Evolutionary conservation across 37 sponge, comb jelly and placozoan species (phyloP).

Genomic region (Theonella swinhoei): DNA sequence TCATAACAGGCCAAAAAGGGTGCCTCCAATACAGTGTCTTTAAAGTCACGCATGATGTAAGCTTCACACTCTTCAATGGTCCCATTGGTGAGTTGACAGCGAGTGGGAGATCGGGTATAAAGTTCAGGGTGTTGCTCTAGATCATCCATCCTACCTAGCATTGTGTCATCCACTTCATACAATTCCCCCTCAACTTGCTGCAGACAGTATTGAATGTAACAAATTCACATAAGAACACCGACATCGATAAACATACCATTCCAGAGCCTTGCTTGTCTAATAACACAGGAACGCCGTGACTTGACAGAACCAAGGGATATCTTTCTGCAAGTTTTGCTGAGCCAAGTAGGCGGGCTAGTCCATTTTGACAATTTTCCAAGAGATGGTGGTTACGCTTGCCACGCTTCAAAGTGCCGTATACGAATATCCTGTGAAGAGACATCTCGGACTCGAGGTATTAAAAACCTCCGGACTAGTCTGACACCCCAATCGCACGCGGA

Average conservation of each 20-base stretch:
- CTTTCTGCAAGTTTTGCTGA: conserved; percentile 32
- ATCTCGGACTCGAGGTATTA: too few relatives aligned
- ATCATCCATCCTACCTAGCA: conserved; percentile 50
- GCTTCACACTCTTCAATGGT: conserved; percentile 24
- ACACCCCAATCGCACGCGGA: too few relatives aligned
- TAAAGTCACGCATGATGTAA: conserved; percentile 53
- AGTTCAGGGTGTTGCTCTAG: conserved; percentile 55
- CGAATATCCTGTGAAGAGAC: conserved; percentile 62
- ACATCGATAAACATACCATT: conserved; percentile 48
- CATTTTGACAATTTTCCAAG: conserved; percentile 36
- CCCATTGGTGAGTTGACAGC: background rate
- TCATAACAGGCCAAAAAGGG: conserved; percentile 10
- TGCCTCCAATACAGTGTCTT: background rate
- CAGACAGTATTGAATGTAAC: too few relatives aligned
- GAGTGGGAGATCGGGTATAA: conserved; percentile 31
- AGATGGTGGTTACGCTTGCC: conserved; percentile 73
- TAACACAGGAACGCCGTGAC: conserved; percentile 48
- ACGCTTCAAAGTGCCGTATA: conserved; percentile 81
- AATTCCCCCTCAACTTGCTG: conserved; percentile 68
- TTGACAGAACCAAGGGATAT: conserved; percentile 69
- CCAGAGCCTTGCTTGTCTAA: conserved; percentile 50
- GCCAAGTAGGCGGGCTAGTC: conserved; percentile 43
- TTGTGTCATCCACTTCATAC: conserved; percentile 57
- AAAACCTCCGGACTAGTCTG: too few relatives aligned
- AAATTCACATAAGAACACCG: too few relatives aligned